These are phyloP conservation scores for Nannobrachium achirus DNA, from an alignment of 2,113 vertebrate genomes.

Conservation along the genomic window DNA sequence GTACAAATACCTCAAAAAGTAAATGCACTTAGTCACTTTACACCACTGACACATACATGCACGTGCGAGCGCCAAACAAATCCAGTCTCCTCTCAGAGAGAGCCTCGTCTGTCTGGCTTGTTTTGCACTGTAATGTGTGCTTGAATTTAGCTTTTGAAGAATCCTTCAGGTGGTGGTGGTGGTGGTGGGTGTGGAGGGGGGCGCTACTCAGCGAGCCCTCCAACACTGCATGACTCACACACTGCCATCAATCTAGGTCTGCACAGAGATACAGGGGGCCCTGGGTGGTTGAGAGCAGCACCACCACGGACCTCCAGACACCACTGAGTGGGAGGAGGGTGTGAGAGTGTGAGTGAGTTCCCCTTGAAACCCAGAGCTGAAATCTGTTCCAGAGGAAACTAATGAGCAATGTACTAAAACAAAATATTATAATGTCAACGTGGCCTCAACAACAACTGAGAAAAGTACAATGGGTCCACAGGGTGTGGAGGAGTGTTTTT, in stretches of 20 bases:
- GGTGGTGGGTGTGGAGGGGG: conserved; percentile 12
- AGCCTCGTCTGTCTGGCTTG: conserved; percentile 17
- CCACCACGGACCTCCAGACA: conserved; percentile 38
- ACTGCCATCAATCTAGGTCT: conserved; percentile 58
- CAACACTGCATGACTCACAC: conserved; percentile 67
- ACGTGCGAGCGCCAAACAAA: conserved; percentile 12
- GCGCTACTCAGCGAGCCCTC: conserved; percentile 30
- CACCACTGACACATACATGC: conserved; percentile 14
- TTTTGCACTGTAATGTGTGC: conserved; percentile 41
- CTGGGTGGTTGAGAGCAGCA: conserved; percentile 43
- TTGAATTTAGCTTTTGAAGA: conserved; percentile 52
- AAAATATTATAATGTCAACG: conserved; percentile 14
- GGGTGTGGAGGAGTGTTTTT: conserved; percentile 13
- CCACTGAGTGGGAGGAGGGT: conserved; percentile 40
- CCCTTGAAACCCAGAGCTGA: conserved; percentile 16
- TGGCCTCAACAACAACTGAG: conserved; percentile 1
- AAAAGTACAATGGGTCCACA: conserved; percentile 18
- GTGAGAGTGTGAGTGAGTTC: conserved; percentile 15
- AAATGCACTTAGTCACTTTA: no score
- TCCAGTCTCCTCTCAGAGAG: no score
- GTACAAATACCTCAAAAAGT: no score
- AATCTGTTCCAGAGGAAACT: not conserved
- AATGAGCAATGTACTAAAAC: not conserved
- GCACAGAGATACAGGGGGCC: conserved; percentile 44
- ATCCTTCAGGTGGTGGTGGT: conserved; percentile 49